Percentiles rank a stretch among this genome's conserved stretches.
phyloP scores from a whole-genome alignment of 2,888 invertebrate species.

The Biston stratarius region DNA sequence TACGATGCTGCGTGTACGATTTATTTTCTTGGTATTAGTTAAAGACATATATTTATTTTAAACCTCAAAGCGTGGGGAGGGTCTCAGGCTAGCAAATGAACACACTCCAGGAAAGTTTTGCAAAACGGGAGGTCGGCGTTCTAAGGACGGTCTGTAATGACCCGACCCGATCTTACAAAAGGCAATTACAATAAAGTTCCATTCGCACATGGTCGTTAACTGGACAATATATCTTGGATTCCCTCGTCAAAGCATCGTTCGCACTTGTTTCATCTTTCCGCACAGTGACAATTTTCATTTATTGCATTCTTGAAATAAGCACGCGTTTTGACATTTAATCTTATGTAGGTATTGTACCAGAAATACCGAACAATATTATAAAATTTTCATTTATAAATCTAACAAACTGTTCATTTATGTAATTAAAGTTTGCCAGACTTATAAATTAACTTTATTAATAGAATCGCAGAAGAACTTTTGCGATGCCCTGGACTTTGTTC shows the following conservation, averaged over 20 bases:
- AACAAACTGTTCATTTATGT: too few species aligned
- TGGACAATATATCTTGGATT: conserved; percentile 82
- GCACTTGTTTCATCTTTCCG: conserved; percentile 70
- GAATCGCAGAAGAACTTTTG: too few species aligned
- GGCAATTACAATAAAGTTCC: conserved; percentile 86
- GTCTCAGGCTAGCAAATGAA: conserved; percentile 57
- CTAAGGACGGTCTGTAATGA: conserved; percentile 80
- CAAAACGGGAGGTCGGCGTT: conserved; percentile 73
- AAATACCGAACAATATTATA: background rate
- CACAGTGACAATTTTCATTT: conserved; percentile 34
- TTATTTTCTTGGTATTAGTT: conserved; percentile 45
- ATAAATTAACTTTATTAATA: too few species aligned
- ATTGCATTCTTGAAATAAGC: conserved; percentile 32
- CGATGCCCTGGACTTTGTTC: too few species aligned
- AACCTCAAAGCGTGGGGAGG: conserved; percentile 53
- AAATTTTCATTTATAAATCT: too few species aligned
- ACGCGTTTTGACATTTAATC: too few species aligned
- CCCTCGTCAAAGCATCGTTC: conserved; percentile 67
- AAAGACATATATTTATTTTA: conserved; percentile 48
- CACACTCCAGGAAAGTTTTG: conserved; percentile 71
- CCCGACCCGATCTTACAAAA: conserved; percentile 85
- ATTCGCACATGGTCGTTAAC: conserved; percentile 86
- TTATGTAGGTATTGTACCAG: too few species aligned
- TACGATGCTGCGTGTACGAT: conserved; percentile 28
- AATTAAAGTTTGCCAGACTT: too few species aligned